Conservation (phyloP, 92 coral and sea anemone genomes). For the Heliopora coerulea region DNA sequence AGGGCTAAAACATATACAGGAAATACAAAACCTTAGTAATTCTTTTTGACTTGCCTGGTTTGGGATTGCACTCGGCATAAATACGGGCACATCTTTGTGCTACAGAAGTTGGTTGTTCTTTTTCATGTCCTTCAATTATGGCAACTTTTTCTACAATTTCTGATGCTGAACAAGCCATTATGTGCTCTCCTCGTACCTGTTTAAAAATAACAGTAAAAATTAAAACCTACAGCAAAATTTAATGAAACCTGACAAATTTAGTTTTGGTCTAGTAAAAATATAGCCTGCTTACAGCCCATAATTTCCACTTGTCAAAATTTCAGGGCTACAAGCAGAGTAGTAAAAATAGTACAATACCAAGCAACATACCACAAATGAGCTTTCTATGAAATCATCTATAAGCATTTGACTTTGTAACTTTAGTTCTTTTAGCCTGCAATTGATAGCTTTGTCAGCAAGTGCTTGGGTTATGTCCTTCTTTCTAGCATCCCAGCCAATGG, state of each 20-base stretch:
- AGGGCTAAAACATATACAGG: too few relatives aligned
- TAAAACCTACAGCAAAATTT: neutral
- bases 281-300: too few relatives aligned
- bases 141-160: slow-evolving; percentile 95
- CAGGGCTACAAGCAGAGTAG: too few relatives aligned
- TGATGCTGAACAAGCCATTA: slow-evolving; percentile 85
- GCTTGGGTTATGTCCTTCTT: slow-evolving; percentile 62
- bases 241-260: neutral
- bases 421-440: slow-evolving; percentile 59
- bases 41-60: slow-evolving; percentile 67
- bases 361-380: slow-evolving; percentile 80
- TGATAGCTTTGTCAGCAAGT: slow-evolving; percentile 64
- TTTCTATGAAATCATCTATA: slow-evolving; percentile 93
- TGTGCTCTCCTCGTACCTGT: slow-evolving; percentile 93
- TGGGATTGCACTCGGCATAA: slow-evolving; percentile 92
- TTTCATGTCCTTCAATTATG: slow-evolving; percentile 83
- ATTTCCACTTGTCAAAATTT: too few relatives aligned
- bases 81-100: slow-evolving; percentile 96
- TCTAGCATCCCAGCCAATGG: slow-evolving; percentile 85
- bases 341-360: neutral
- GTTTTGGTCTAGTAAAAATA: too few relatives aligned
- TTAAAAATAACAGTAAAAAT: neutral
- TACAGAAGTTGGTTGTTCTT: slow-evolving; percentile 76
- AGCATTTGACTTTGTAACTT: slow-evolving; percentile 80
- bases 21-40: too few relatives aligned